Conservation (phyloP, 2,113 vertebrate species). For the Phyllostomus discolor region DNA sequence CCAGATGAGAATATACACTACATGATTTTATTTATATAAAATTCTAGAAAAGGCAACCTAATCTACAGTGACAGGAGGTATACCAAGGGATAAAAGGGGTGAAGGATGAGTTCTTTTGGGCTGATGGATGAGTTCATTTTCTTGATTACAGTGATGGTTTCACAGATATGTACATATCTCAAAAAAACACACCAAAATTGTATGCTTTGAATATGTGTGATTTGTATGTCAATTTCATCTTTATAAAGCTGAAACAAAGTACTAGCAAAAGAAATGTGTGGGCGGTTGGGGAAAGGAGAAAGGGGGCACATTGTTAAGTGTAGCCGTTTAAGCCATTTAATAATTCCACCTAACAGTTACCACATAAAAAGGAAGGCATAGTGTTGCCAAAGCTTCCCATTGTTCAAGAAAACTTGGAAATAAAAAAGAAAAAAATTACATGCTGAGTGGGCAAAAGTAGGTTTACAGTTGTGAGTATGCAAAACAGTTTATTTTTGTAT, state of each 20-base stretch:
- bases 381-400: too few relatives aligned
- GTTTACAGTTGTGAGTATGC: background rate
- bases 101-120: too few relatives aligned
- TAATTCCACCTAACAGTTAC: too few relatives aligned
- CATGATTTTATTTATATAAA: background rate
- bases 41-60: background rate
- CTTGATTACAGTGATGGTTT: background rate
- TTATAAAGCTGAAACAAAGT: background rate
- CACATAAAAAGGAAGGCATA: rapidly evolving
- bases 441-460: background rate
- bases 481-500: too few relatives aligned
- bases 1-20: too few relatives aligned
- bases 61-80: background rate
- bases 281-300: background rate
- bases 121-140: too few relatives aligned
- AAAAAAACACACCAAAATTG: background rate
- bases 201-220: background rate
- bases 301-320: background rate
- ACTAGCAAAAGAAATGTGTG: background rate
- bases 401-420: background rate
- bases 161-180: background rate
- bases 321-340: background rate
- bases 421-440: background rate
- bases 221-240: background rate
- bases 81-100: too few relatives aligned